phyloP scores from a whole-genome alignment of 2,888 invertebrate species.

The Myathropa florea region DNA sequence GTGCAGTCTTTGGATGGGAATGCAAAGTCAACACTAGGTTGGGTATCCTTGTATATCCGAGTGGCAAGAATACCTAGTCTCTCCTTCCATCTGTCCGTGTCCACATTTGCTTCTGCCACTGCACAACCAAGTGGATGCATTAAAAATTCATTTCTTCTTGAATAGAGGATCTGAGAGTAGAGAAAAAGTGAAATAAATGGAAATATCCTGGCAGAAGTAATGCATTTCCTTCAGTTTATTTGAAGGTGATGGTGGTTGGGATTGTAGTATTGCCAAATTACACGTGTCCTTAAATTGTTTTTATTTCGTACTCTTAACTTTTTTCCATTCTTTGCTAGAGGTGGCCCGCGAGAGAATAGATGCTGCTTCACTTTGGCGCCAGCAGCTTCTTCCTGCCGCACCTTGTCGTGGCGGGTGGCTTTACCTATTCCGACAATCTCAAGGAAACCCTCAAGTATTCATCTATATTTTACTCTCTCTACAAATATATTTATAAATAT shows the following conservation, averaged over 20 bases:
- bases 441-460: background rate
- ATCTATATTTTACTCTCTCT: background rate
- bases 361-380: slow-evolving; percentile 4
- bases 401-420: background rate
- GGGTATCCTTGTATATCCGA: slow-evolving; percentile 51
- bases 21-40: slow-evolving; percentile 62
- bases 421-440: background rate
- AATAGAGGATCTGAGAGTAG: slow-evolving; percentile 35
- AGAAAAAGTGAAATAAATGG: slow-evolving; percentile 42
- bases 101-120: slow-evolving; percentile 57
- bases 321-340: too few species aligned
- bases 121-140: slow-evolving; percentile 52
- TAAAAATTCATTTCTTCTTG: slow-evolving; percentile 67
- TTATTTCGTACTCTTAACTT: background rate
- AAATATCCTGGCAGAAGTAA: slow-evolving; percentile 35
- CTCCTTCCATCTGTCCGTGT: slow-evolving; percentile 64
- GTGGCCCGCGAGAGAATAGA: slow-evolving; percentile 27
- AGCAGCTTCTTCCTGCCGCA: background rate
- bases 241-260: slow-evolving; percentile 37
- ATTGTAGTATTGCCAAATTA: slow-evolving; percentile 52
- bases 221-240: slow-evolving; percentile 48
- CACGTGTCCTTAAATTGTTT: slow-evolving; percentile 58
- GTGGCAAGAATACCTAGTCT: slow-evolving; percentile 37
- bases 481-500: background rate
- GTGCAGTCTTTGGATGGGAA: slow-evolving; percentile 37